Base-by-base conservation (phyloP, 2,113 vertebrate genomes). In the Ammospiza caudacuta region DNA sequence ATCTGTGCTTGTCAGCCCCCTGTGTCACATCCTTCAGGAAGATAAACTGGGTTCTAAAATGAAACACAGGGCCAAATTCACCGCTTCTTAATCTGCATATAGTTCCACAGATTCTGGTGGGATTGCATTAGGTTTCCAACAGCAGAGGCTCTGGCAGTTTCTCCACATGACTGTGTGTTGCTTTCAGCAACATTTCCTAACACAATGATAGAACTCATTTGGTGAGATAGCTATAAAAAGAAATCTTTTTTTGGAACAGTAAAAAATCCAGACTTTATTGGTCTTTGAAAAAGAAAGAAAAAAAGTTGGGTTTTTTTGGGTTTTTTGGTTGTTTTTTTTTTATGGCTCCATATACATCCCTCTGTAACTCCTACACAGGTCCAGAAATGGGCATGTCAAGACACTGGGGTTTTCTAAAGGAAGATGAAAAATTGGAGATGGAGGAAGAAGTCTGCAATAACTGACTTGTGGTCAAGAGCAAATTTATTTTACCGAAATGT, bases 131-230 rank as follows among this genome's bases (percentile, higher is more conserved):
- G 25, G 54, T 95, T 92, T 96, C 69, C 69, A 87, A 93, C 20
- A 95, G 88, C 68, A 81, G 35, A 90, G 61, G 9, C 39, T 54
- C 92, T 94, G 94, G 80, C 83, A 93, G 16, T 81, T 75, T 86
- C 37, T 81, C 59, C 16, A 37, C 44, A 27, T 55, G 44, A 92
- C 27, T 39, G 5, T 47, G 20, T n/a, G 46, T 43, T 84, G 49
- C 76, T 96, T 90, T 96, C 90, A 95, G 57, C 64, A 95, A 57
- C 52, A 28, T 88, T 95, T 81, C 44, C 88, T 59, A 81, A 87
- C 35, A 90, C 52, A 78, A 5, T 39, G 35, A 83, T n/a, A 57
- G 57, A 94, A 75, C 15, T 88, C 43, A 63, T 90, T 78, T 94
- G 68, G 61, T 96, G 54, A 93, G 49, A 89, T 28, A 81, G 37